Conservation (phyloP, 2,888 invertebrate species). For the Drosophila meridionalis region DNA sequence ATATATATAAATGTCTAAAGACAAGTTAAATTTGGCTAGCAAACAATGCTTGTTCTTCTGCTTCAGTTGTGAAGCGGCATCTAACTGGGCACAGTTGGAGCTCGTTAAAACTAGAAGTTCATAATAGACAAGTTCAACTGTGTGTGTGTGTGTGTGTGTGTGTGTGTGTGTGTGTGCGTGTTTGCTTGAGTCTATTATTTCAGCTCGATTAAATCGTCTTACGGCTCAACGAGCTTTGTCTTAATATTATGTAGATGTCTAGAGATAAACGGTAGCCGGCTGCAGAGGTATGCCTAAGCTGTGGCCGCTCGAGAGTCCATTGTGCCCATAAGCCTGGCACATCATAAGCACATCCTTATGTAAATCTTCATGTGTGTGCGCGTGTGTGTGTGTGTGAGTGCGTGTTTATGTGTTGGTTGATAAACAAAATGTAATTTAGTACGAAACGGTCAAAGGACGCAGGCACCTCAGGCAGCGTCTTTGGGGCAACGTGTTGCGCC, state of each 20-base stretch:
- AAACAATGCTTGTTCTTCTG: neutral
- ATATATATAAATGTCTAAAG: neutral
- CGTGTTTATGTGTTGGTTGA: conserved; percentile 58
- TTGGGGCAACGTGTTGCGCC: conserved; percentile 76
- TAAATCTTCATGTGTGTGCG: conserved; percentile 58
- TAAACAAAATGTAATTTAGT: conserved; percentile 80
- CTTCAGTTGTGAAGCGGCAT: neutral
- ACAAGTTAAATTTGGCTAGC: no score
- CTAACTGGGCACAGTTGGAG: neutral
- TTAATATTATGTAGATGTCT: conserved; percentile 79
- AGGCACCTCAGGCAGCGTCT: conserved; percentile 63
- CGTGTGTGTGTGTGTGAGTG: conserved; percentile 31
- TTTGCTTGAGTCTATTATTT: conserved; percentile 76
- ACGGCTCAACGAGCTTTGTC: conserved; percentile 79
- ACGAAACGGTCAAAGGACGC: conserved; percentile 54
- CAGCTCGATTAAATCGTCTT: conserved; percentile 81
- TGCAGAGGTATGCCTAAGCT: conserved; percentile 11
- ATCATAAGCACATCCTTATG: conserved; percentile 79
- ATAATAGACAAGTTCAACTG: conserved; percentile 32
- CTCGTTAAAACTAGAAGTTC: conserved; percentile 33
- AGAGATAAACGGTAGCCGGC: conserved; percentile 55
- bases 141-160: conserved; percentile 6
- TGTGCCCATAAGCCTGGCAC: conserved; percentile 72
- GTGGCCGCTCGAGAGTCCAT: conserved; percentile 57
- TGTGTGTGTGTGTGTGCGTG: conserved; percentile 24